Conservation (phyloP, 2,888 invertebrate genomes). For the Eremobia ochroleuca region DNA sequence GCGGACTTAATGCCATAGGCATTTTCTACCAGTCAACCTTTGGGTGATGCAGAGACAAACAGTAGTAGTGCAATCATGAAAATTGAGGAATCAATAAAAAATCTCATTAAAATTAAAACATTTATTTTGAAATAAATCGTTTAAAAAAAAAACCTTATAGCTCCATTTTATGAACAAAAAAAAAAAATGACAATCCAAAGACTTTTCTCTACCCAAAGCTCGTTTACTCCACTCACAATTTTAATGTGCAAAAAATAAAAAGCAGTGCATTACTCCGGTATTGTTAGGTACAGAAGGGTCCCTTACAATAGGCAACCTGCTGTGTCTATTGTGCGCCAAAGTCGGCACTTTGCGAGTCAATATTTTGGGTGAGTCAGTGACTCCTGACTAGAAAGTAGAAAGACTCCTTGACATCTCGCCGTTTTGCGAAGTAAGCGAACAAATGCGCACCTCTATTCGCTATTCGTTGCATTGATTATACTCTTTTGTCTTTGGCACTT, state of each 20-base stretch:
- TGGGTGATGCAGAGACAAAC: too few species aligned
- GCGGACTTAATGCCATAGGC: too few species aligned
- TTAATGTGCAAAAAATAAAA: conserved; percentile 83
- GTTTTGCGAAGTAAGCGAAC: conserved; percentile 83
- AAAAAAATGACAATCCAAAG: conserved; percentile 12
- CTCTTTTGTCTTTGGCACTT: conserved; percentile 81
- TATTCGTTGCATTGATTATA: conserved; percentile 78
- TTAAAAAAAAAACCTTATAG: too few species aligned
- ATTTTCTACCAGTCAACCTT: too few species aligned
- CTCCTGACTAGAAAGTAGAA: conserved; percentile 59
- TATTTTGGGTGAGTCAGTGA: conserved; percentile 88
- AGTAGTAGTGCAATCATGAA: too few species aligned
- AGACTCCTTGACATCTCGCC: conserved; percentile 61
- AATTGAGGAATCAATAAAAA: too few species aligned
- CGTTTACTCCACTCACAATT: conserved; percentile 79
- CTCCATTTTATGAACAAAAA: background rate
- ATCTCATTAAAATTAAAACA: too few species aligned
- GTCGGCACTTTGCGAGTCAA: conserved; percentile 90
- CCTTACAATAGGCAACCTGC: conserved; percentile 88
- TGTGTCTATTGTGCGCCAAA: conserved; percentile 85
- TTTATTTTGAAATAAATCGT: too few species aligned
- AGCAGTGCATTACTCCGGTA: conserved; percentile 86
- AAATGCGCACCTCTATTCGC: conserved; percentile 83
- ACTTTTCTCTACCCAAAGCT: conserved; percentile 58
- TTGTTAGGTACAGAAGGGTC: conserved; percentile 83